Evolutionary conservation across 2,797 vertebrate species (phyloP), one percentile per base, ranked within the genome.

Genomic region (Calcarius lapponicus): DNA sequence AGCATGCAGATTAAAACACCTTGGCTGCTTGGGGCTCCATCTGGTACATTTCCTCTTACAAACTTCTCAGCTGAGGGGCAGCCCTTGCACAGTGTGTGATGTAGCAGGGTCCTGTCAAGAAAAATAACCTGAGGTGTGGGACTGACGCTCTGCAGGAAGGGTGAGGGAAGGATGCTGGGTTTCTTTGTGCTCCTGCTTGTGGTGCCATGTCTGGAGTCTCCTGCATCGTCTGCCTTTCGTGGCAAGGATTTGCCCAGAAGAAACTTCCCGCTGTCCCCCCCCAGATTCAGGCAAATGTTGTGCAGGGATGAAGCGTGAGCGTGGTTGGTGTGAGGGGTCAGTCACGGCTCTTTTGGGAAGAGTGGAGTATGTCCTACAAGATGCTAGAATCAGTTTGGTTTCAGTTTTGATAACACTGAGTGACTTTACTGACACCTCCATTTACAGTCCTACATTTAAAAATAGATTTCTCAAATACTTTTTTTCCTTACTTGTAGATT

Each of bases 231-330:
- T 53, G 57, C 53, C 42, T 71, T 76, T 38, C 2, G 0, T 29
- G 51, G 66, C 47, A 38, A 62, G 71, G 43, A 32, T 47, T 75
- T 62, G 31, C 64, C 40, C 7, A 10, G 72, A 47, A n/a, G n/a
- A 24, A 74, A 8, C 47, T 57, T 17, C 16, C 36, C 5, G 4
- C 24, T 72, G 53, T 5, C 5, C 3, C 1, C 1, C 5, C 1
- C 4, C 6, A 0, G n/a, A 11, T 51, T 47, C 45, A 17, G 36
- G 25, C 4, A 54, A 7, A 38, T 5, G 20, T 18, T 66, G 51
- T 0, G 0, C n/a, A 29, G 38, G 26, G 43, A 32, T 84, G 40
- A 69, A 45, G 29, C 3, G 5, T 14, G 78, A 34, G 25, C 57
- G 45, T 53, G 48, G 19, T 9, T 64, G 22, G 13, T 58, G 47